phyloP scores from a whole-genome alignment of 2,888 invertebrate genomes.

The Drosophila neonasuta region DNA sequence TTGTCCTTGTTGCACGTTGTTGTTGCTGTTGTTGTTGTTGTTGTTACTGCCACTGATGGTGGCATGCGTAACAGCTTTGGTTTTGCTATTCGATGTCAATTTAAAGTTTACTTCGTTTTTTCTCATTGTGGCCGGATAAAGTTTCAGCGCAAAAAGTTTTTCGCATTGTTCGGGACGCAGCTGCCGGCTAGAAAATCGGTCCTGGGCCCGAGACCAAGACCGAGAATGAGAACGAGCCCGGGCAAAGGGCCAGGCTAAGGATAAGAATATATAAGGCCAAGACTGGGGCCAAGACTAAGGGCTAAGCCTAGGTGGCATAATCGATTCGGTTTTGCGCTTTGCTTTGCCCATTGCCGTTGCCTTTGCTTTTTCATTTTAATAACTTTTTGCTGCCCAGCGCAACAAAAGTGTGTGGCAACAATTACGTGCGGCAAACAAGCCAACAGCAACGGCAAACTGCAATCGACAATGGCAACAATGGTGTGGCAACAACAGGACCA shows the following conservation, averaged over 20 bases:
- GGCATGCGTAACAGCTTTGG: constrained; percentile 50
- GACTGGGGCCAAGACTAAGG: constrained; percentile 20
- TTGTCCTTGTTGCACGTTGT: constrained; percentile 5
- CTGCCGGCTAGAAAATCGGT: constrained; percentile 16
- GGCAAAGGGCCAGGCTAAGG: neutral
- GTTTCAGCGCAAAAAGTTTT: constrained; percentile 47
- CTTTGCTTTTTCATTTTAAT: constrained; percentile 72
- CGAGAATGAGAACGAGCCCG: neutral
- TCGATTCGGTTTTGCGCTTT: constrained; percentile 51
- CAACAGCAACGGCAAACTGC: constrained; percentile 43
- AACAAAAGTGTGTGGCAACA: constrained; percentile 62
- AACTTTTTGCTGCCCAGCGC: constrained; percentile 50
- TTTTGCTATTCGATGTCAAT: constrained; percentile 74
- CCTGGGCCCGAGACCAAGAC: neutral
- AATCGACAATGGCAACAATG: constrained; percentile 65
- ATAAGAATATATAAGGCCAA: neutral
- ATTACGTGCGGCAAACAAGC: constrained; percentile 72
- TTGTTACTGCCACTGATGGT: constrained; percentile 14
- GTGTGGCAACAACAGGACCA: constrained; percentile 3
- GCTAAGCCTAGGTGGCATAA: constrained; percentile 62
- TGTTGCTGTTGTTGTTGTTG: constrained; percentile 1
- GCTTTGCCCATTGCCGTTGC: constrained; percentile 14
- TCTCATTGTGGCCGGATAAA: constrained; percentile 46
- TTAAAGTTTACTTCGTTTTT: constrained; percentile 66
- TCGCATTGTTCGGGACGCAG: constrained; percentile 43